Evolutionary conservation across 2,888 invertebrate genomes (phyloP), one percentile per base, ranked within the genome.

Genomic region (Hydropsyche betteni): DNA sequence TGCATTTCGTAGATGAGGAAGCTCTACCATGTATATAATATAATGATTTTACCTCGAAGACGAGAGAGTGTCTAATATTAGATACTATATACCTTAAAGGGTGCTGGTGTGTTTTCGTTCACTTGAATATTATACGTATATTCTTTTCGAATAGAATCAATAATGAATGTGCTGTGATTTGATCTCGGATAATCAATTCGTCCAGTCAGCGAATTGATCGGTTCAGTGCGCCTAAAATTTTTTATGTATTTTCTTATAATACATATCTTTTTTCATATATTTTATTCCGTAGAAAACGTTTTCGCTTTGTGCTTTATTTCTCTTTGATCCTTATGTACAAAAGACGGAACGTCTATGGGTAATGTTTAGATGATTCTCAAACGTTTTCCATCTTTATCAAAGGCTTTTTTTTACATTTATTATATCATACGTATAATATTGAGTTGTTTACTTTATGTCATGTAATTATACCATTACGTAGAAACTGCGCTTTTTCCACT

Each of bases 351-450:
- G 58, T 58, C 58, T 58, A 58, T 16, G 14, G 58, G 58, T 24
- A 58, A 58, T 58, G 58, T 58, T 58, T 58, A 58, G 58, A 58
- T 16, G 58, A 58, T 58, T 58, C 58, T 58, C 58, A 58, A 58
- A 24, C 58, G 14, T 24, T 58, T 16, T 58, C 8, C 58, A 24
- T 58, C 58, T 24, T 14, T 58, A 58, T 58, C 58, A 58, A 58
- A 58, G 58, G 24, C 58, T 58, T 58, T 58, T 55, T n/a, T 58
- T 58, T 16, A 16, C 24, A 24, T 24, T 58, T 24, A 58, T 58
- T 58, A 58, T 58, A 8, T 58, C 58, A 58, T 58, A 58, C 58
- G 58, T 58, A 8, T 3, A 58, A 58, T 58, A 58, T 58, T 24
- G 44, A 44, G 44, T 44, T 44, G 14, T 58, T 58, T 58, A 58